Base-by-base conservation (phyloP, 2,888 invertebrate genomes). In the Morinoia aosen region DNA sequence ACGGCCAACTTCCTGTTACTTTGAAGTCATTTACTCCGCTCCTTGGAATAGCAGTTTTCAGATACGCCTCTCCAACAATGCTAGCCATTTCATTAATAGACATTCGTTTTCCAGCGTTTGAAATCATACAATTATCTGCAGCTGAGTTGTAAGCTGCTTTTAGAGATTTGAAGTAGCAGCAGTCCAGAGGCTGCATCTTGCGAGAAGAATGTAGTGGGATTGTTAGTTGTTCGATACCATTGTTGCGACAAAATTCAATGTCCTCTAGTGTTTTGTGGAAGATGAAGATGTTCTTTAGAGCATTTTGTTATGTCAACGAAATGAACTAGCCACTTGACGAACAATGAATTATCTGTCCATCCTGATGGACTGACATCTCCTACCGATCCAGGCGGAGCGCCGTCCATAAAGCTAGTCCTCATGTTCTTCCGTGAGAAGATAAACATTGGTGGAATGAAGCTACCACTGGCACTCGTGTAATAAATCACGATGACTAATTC, bases 41-140 rank as follows among this genome's bases (percentile, higher is more conserved):
- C 39, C 94, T 88, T 40, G 91, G 33, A 64, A 91, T 56, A 39
- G 94, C 76, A 25, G 95, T 94, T 91, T 39, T 91, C 10, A 40
- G 33, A 48, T 58, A 88, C 39, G 58, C 58, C n/a, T 88, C 88
- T 0, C 56, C 58, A 95, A 88, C 39, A 88, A 95, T 90, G 48
- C 88, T 88, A 39, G 95, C 91, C 25, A 76, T 94, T 40, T 91
- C 10, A 40, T 40, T 10, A 91, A 40, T 12, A 14, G 94, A 40
- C 57, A 94, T 96, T 76, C 95, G 10, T 61, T 95, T 96, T 11
- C 95, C 94, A 90, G 96, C 57, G 94, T 95, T 96, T n/a, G 40
- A 25, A 64, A 93, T 10, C 95, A 95, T 95, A 93, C 93, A 95
- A 57, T 95, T 96, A 61, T 94, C 95, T 93, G 94, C 95, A 40